A percentile compares a stretch with the other conserved stretches of the same genome.
These are phyloP conservation scores for Cygnus olor DNA, from an alignment of 2,797 vertebrate genomes.

Conservation along the genomic window DNA sequence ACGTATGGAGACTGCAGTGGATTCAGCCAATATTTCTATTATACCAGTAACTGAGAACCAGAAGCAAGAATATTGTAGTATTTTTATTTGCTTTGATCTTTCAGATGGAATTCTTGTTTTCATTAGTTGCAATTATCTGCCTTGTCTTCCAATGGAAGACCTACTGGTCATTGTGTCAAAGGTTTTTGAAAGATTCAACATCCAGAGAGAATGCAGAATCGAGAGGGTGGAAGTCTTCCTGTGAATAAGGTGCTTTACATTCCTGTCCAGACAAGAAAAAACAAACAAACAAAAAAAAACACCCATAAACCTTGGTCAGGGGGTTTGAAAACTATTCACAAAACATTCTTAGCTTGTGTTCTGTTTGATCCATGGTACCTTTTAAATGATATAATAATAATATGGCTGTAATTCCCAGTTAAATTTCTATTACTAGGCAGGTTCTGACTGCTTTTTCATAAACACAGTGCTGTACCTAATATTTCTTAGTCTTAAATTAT, in stretches of 20 bases:
- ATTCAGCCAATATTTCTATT: background rate
- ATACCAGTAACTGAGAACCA: background rate
- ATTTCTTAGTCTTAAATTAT: no score
- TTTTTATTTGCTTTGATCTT: background rate
- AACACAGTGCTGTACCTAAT: no score
- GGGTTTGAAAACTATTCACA: background rate
- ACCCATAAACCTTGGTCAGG: background rate
- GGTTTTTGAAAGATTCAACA: background rate
- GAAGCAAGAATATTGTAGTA: background rate
- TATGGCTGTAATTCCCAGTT: background rate
- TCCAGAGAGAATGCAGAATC: background rate
- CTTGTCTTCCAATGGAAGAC: background rate
- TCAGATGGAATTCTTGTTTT: background rate
- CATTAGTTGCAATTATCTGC: background rate
- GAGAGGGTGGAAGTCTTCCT: background rate
- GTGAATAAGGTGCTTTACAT: background rate
- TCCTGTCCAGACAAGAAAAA: background rate
- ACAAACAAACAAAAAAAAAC: no score
- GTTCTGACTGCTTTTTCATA: background rate
- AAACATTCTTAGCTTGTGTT: background rate
- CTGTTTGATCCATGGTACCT: background rate
- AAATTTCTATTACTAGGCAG: background rate
- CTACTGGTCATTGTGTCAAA: background rate
- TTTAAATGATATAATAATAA: background rate
- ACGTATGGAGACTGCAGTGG: accelerated